phyloP scores from a whole-genome alignment of 2,797 vertebrate genomes.

The Diplodus puntazzo region DNA sequence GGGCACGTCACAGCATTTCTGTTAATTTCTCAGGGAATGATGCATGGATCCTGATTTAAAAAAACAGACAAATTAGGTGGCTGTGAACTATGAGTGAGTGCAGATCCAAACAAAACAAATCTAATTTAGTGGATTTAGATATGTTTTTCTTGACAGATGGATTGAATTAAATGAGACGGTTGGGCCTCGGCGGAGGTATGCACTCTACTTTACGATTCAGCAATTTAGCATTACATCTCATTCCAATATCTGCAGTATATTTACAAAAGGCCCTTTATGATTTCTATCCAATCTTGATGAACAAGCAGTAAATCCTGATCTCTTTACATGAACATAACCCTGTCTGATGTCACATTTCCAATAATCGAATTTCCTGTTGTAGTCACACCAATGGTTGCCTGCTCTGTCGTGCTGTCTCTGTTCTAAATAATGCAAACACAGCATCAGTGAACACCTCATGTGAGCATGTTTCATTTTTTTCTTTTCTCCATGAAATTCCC shows the following conservation, averaged over 20 bases:
- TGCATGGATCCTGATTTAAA: too few relatives aligned
- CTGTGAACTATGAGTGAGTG: too few relatives aligned
- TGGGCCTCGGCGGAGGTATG: too few relatives aligned
- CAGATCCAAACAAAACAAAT: too few relatives aligned
- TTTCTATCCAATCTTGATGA: neutral
- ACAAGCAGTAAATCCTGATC: slow-evolving; percentile 3
- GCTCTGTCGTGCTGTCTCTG: slow-evolving; percentile 7
- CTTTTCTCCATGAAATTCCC: slow-evolving; percentile 42
- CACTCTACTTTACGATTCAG: neutral
- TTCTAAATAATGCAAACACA: slow-evolving; percentile 14
- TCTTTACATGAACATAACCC: slow-evolving; percentile 21
- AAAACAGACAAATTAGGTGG: too few relatives aligned
- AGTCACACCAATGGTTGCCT: slow-evolving; percentile 15
- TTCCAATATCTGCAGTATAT: neutral
- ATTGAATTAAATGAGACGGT: too few relatives aligned
- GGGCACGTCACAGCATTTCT: too few relatives aligned
- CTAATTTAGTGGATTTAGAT: too few relatives aligned
- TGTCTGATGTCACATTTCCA: neutral
- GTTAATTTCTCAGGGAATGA: too few relatives aligned
- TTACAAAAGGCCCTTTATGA: neutral
- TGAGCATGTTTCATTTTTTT: slow-evolving; percentile 35
- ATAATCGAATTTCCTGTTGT: slow-evolving; percentile 7
- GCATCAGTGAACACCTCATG: slow-evolving; percentile 24
- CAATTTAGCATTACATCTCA: neutral
- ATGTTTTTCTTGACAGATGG: too few relatives aligned